Evolutionary conservation across 1,140 invertebrate genomes (phyloP).

Genomic region (Metopolophium dirhodum): DNA sequence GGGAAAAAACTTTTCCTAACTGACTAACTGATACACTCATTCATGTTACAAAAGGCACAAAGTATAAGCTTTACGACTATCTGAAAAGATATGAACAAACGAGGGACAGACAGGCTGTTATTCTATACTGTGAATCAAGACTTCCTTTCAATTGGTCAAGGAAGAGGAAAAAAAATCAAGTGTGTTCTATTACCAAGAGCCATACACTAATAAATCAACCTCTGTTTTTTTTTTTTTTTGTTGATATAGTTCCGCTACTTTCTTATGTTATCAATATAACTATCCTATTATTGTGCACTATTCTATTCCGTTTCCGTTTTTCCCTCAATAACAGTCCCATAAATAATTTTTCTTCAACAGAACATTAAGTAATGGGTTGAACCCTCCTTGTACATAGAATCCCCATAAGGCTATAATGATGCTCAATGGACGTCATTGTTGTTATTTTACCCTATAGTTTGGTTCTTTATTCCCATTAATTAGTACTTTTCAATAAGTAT

Average conservation of each 20-base stretch:
- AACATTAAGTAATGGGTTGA: slow-evolving; percentile 49
- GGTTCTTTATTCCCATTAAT: slow-evolving; percentile 34
- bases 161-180: slow-evolving; percentile 34
- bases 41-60: background rate
- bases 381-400: background rate
- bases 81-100: slow-evolving; percentile 36
- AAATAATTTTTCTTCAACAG: slow-evolving; percentile 47
- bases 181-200: slow-evolving; percentile 26
- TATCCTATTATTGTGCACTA: background rate
- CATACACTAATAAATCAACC: slow-evolving; percentile 34
- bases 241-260: slow-evolving; percentile 44
- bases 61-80: slow-evolving; percentile 30
- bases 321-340: slow-evolving; percentile 16
- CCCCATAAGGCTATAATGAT: background rate
- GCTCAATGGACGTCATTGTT: slow-evolving; percentile 17
- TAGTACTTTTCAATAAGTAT: slow-evolving; percentile 41
- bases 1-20: slow-evolving; percentile 14
- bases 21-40: slow-evolving; percentile 17
- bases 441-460: background rate
- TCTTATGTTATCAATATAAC: slow-evolving; percentile 23
- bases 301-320: slow-evolving; percentile 28
- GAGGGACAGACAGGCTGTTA: slow-evolving; percentile 17
- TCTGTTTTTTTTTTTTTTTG: slow-evolving; percentile 5
- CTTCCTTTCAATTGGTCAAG: slow-evolving; percentile 47
- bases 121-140: slow-evolving; percentile 25